Evolutionary conservation across 2,113 vertebrate species (phyloP).

Genomic region (mouse (Mus musculus)): GRCm39 chr17:64335001-64335500

Average conservation of each 20-base stretch:
- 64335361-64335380: neutral
- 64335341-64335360: too few species aligned
- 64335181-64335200: neutral
- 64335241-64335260: neutral
- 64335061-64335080: neutral
- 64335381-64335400: neutral
- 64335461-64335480: neutral
- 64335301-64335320: neutral
- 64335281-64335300: neutral
- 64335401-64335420: neutral
- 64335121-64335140: neutral
- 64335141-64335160: neutral
- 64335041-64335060: neutral
- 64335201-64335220: neutral
- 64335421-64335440: neutral
- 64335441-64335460: neutral
- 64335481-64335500: neutral
- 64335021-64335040: neutral
- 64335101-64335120: neutral
- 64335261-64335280: neutral
- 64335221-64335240: neutral
- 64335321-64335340: neutral
- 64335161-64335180: neutral
- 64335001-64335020: neutral
- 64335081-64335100: neutral